These are phyloP conservation scores for Anguilla megastoma DNA, from an alignment of 2,797 vertebrate genomes.

Conservation along the genomic window DNA sequence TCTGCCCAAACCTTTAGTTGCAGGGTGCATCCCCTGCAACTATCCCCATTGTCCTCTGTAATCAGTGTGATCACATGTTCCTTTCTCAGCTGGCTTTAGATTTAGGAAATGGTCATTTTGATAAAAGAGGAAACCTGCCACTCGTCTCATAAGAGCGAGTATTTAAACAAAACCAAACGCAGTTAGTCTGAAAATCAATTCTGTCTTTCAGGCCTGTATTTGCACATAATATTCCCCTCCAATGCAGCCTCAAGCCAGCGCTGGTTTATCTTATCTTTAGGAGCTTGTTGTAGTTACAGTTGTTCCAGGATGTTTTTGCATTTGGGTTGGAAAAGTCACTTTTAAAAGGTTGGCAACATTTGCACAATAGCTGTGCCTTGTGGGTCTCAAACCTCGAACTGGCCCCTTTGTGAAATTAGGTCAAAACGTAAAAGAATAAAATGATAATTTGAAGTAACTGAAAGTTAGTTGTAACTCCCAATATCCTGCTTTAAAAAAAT, in stretches of 20 bases:
- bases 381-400: neutral
- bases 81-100: neutral
- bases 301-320: slow-evolving; percentile 19
- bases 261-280: slow-evolving; percentile 3
- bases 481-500: neutral
- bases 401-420: slow-evolving; percentile 10
- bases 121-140: neutral
- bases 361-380: neutral
- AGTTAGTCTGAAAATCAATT: neutral
- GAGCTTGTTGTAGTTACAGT: neutral
- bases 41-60: neutral
- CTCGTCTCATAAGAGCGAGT: neutral
- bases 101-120: neutral
- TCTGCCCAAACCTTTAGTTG: neutral
- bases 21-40: neutral
- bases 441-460: neutral
- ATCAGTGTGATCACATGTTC: slow-evolving; percentile 4
- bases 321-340: slow-evolving; percentile 6
- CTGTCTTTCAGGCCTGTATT: neutral
- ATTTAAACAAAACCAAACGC: neutral
- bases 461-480: neutral
- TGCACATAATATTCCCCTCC: neutral
- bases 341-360: neutral
- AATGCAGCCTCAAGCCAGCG: neutral
- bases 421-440: slow-evolving; percentile 9